These are phyloP conservation scores for Nannobrachium achirus DNA, from an alignment of 2,113 vertebrate genomes.

Conservation along the genomic window DNA sequence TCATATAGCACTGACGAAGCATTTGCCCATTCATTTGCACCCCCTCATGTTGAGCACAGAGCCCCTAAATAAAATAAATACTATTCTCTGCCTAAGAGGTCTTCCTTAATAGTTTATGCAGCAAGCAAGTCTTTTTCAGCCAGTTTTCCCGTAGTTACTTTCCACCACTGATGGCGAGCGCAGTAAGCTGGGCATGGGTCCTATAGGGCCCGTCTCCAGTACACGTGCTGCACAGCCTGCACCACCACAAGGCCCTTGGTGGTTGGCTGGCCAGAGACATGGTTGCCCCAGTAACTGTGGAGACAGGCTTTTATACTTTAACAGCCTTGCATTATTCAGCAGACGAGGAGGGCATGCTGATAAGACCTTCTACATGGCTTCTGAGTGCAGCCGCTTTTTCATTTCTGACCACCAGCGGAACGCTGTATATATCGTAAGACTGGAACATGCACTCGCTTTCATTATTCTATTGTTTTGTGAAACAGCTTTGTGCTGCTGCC, in stretches of 20 bases:
- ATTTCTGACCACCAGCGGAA: background rate
- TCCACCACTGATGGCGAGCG: background rate
- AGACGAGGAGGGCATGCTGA: background rate
- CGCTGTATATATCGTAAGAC: too few relatives aligned
- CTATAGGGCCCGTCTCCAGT: background rate
- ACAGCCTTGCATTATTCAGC: conserved; percentile 46
- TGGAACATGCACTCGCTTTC: too few relatives aligned
- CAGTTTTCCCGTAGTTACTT: too few relatives aligned
- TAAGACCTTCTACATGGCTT: conserved; percentile 2
- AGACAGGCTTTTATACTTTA: conserved; percentile 38
- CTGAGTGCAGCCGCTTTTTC: conserved; percentile 4
- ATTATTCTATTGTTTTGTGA: too few relatives aligned
- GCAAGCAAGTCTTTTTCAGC: too few relatives aligned
- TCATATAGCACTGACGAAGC: too few relatives aligned
- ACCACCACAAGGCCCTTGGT: conserved; percentile 34
- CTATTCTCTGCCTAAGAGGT: too few relatives aligned
- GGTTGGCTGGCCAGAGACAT: conserved; percentile 24
- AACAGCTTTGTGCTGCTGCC: too few relatives aligned
- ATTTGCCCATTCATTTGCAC: too few relatives aligned
- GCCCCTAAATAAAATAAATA: too few relatives aligned
- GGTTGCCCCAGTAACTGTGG: conserved; percentile 25
- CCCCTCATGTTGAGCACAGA: too few relatives aligned
- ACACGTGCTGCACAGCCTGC: conserved; percentile 22
- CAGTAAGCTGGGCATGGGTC: background rate
- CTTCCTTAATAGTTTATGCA: too few relatives aligned